Base-by-base conservation (phyloP, 1,140 invertebrate species). In the Drosophila sproati region DNA sequence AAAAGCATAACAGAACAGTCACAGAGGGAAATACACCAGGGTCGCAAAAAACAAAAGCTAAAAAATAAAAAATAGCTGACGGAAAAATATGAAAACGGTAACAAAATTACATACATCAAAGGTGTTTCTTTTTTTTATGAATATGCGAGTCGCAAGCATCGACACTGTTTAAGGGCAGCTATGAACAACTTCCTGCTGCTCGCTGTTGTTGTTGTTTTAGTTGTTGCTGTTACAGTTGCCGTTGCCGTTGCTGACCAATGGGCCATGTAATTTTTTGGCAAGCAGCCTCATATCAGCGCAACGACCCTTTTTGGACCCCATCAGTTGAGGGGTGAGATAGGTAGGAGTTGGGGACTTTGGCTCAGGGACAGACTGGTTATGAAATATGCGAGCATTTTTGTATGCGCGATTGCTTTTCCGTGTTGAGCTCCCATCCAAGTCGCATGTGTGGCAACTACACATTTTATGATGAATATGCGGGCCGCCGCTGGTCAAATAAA, bases 71-170 rank as follows among this genome's bases (percentile, higher is more conserved):
- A 69, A 69, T 47, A 54, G 28, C 43, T 60, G 70, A 67, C 47
- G 73, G 60, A 45, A 81, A 81, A 79, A 34, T 63, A 73, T 59
- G 76, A 87, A 80, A 88, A 88, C 59, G 80, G 85, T 85, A 89
- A 88, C 85, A 83, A 85, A 88, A 88, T 88, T 88, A 80, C 83
- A 88, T 89, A 89, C 85, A 88, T 88, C 85, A 89, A 88, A 88
- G 85, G 85, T 88, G 85, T 80, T 80, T 86, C 75, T 72, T 76
- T 47, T 28, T 52, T 78, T 71, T 80, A 85, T 89, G 83, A 88
- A 88, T 88, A 89, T 70, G 72, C 77, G 70, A 80, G 77, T 62
- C 57, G 51, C 57, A 45, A 60, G 43, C 37, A 39, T 34, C 55
- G 29, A n/a, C 48, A 8, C 35, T 68, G 50, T 10, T 43, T 43